Evolutionary conservation across 2,888 invertebrate genomes (phyloP).

Genomic region (Eristalis intricaria): DNA sequence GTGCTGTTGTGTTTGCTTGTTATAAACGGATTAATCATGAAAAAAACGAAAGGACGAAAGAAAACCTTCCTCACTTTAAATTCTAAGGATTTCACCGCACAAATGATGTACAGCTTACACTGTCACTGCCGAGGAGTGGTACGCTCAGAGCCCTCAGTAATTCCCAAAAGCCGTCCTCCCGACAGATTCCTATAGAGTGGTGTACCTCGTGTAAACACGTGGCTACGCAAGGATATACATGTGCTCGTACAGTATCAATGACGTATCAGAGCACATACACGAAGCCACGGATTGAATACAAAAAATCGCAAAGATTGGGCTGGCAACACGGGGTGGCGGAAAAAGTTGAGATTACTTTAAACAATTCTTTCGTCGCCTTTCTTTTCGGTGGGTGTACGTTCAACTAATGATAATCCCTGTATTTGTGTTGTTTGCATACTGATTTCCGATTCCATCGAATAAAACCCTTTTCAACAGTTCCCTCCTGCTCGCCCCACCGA

Average conservation of each 20-base stretch:
- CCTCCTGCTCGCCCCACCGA: neutral
- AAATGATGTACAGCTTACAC: slow-evolving; percentile 64
- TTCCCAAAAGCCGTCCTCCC: slow-evolving; percentile 33
- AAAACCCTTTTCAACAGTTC: slow-evolving; percentile 22
- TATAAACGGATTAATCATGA: slow-evolving; percentile 66
- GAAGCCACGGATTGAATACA: slow-evolving; percentile 18
- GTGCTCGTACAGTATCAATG: slow-evolving; percentile 61
- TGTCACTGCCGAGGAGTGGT: slow-evolving; percentile 47
- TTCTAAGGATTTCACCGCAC: slow-evolving; percentile 34
- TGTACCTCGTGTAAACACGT: slow-evolving; percentile 58
- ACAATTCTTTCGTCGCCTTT: slow-evolving; percentile 30
- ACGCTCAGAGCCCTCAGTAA: neutral
- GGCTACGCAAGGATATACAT: slow-evolving; percentile 53
- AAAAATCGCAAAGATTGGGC: neutral
- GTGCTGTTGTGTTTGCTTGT: slow-evolving; percentile 58
- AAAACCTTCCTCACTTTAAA: slow-evolving; percentile 28
- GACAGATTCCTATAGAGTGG: slow-evolving; percentile 44
- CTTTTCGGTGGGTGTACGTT: neutral
- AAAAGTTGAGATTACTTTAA: slow-evolving; percentile 50
- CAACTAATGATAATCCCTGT: slow-evolving; percentile 52
- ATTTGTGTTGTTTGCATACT: slow-evolving; percentile 47
- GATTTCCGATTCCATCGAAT: slow-evolving; percentile 26
- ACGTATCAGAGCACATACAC: slow-evolving; percentile 41
- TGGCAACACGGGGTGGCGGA: neutral
- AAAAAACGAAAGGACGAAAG: slow-evolving; percentile 34